These are phyloP conservation scores for Caerostris extrusa DNA, from an alignment of 1,140 invertebrate species.

Conservation along the genomic window DNA sequence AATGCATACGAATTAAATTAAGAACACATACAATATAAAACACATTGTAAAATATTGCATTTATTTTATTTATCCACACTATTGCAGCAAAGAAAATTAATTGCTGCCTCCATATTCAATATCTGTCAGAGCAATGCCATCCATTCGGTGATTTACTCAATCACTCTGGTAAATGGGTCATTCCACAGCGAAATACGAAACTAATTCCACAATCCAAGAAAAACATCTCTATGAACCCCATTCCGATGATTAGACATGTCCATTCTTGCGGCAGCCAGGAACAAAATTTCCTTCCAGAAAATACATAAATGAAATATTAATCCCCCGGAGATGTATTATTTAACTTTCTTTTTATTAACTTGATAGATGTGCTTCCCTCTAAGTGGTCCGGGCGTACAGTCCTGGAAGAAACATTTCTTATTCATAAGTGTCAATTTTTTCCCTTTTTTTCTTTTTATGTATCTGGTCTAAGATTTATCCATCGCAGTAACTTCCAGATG, in stretches of 20 bases:
- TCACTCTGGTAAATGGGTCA: background rate
- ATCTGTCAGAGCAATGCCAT: background rate
- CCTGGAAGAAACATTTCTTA: slow-evolving; percentile 19
- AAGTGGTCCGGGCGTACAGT: slow-evolving; percentile 21
- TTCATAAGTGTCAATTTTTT: background rate
- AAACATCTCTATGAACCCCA: background rate
- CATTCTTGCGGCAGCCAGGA: background rate
- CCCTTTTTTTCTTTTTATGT: background rate
- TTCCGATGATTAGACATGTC: slow-evolving; percentile 4
- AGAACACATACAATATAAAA: too few species aligned
- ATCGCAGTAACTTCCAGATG: background rate
- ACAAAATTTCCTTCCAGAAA: background rate
- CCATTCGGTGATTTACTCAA: background rate
- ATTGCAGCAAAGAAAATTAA: background rate
- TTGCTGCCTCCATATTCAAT: background rate
- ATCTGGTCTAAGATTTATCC: background rate
- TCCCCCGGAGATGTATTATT: background rate
- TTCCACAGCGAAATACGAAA: background rate
- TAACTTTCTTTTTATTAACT: slow-evolving; percentile 43
- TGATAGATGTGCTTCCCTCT: background rate
- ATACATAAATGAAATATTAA: slow-evolving; percentile 38
- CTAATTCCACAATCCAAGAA: background rate
- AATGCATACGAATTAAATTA: too few species aligned
- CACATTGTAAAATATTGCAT: too few species aligned
- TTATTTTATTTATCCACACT: too few species aligned